Conservation (phyloP, 2,113 vertebrate genomes). For the Apteryx owenii region DNA sequence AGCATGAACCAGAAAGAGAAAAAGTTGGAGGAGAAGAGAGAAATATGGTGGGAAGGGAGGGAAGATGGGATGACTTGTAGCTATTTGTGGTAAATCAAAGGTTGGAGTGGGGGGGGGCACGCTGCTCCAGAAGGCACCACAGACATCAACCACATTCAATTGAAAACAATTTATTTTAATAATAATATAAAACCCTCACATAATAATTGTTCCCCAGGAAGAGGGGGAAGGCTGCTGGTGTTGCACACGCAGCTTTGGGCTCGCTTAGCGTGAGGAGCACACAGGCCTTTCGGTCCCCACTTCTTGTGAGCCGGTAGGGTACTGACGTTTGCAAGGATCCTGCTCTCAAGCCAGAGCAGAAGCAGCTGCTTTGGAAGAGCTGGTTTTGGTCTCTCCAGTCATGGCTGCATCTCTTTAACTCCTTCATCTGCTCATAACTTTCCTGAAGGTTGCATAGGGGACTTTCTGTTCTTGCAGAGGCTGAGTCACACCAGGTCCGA, state of each 20-base stretch:
- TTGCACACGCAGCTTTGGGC: background rate
- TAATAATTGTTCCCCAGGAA: background rate
- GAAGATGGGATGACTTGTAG: background rate
- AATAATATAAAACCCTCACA: background rate
- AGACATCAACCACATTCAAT: background rate
- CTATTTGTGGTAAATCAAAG: background rate
- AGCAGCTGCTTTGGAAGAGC: background rate
- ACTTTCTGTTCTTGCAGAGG: background rate
- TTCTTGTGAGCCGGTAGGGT: fast-evolving
- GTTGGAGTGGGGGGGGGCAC: no score
- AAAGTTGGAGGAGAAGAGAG: background rate
- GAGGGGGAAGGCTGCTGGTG: background rate
- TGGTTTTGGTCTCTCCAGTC: background rate
- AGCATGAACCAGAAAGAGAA: background rate
- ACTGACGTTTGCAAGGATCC: background rate
- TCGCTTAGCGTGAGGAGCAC: background rate
- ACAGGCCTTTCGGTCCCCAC: background rate
- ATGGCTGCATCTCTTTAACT: background rate
- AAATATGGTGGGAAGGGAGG: background rate
- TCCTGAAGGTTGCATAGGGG: background rate
- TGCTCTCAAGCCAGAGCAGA: background rate
- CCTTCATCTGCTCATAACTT: background rate
- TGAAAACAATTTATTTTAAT: background rate
- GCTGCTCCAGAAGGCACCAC: background rate
- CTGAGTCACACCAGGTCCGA: background rate